A percentile compares a stretch with the other conserved stretches of the same genome.
Evolutionary conservation across 2,797 vertebrate species (phyloP).

Genomic region (Macropus fuliginosus): DNA sequence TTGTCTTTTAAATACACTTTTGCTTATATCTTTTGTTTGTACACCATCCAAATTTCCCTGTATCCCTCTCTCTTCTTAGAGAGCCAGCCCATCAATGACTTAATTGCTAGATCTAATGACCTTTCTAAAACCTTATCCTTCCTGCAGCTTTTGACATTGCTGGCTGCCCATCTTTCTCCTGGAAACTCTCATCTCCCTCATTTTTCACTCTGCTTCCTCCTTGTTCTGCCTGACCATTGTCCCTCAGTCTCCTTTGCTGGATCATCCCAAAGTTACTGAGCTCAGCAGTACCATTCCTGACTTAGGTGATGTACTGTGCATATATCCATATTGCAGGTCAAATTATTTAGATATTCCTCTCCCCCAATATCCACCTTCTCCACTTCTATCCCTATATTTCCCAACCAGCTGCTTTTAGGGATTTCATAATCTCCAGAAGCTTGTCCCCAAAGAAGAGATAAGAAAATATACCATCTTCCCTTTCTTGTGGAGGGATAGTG

Average conservation of each 20-base stretch:
- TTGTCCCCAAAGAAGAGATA: background rate
- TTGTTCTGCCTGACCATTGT: background rate
- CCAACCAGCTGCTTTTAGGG: background rate
- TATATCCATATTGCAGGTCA: background rate
- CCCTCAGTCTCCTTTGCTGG: background rate
- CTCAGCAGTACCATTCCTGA: background rate
- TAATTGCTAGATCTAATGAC: background rate
- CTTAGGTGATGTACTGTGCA: background rate
- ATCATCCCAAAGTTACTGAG: background rate
- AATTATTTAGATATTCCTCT: background rate
- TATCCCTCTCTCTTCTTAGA: background rate
- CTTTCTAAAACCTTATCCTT: background rate
- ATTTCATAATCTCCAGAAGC: background rate
- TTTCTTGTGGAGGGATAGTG: background rate
- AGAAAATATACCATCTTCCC: background rate
- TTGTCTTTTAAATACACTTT: background rate
- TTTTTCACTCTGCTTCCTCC: background rate
- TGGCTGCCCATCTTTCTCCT: background rate
- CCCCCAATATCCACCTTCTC: background rate
- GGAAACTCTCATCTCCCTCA: background rate
- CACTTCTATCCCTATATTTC: background rate
- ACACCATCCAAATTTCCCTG: background rate
- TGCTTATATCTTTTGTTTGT: background rate
- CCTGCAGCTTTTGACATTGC: background rate
- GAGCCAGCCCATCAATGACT: background rate